These are phyloP conservation scores for Ictalurus punctatus DNA, from an alignment of 2,113 vertebrate species.

Conservation along the genomic window DNA sequence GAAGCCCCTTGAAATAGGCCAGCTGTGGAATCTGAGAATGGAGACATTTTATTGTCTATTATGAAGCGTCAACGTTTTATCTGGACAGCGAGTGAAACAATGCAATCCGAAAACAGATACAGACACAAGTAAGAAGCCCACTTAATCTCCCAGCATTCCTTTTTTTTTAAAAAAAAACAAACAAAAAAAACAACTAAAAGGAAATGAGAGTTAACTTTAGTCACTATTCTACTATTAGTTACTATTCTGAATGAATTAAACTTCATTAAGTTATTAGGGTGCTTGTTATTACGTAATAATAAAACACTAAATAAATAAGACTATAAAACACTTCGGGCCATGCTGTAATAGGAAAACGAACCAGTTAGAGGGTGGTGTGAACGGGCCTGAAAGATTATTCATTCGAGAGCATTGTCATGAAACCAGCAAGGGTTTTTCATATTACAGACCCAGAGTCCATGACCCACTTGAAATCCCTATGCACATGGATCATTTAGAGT, in stretches of 20 bases:
- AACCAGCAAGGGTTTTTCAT: not conserved
- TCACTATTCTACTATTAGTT: too few relatives aligned
- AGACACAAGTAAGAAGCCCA: not conserved
- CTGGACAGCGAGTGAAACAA: not conserved
- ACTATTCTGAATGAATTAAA: too few relatives aligned
- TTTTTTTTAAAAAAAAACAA: not conserved
- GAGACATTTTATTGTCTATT: conserved; percentile 20
- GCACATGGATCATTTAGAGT: conserved; percentile 21
- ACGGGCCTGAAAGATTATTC: not conserved
- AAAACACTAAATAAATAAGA: not conserved
- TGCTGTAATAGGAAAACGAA: not conserved
- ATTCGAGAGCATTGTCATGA: not conserved
- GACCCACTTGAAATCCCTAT: conserved; percentile 39
- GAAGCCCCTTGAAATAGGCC: conserved; percentile 10
- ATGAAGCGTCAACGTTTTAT: conserved; percentile 1
- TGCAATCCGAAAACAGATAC: not conserved
- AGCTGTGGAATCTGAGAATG: conserved; percentile 24
- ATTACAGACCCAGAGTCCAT: conserved; percentile 7
- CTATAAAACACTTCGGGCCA: not conserved
- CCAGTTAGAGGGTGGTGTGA: not conserved
- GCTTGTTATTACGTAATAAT: not conserved
- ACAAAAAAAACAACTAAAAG: not conserved
- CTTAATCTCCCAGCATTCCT: not conserved
- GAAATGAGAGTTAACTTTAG: not conserved
- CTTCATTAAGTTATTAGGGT: not conserved